Percentiles rank a stretch among this genome's conserved stretches.
phyloP scores from a whole-genome alignment of 2,113 vertebrate species.

The Apus apus region DNA sequence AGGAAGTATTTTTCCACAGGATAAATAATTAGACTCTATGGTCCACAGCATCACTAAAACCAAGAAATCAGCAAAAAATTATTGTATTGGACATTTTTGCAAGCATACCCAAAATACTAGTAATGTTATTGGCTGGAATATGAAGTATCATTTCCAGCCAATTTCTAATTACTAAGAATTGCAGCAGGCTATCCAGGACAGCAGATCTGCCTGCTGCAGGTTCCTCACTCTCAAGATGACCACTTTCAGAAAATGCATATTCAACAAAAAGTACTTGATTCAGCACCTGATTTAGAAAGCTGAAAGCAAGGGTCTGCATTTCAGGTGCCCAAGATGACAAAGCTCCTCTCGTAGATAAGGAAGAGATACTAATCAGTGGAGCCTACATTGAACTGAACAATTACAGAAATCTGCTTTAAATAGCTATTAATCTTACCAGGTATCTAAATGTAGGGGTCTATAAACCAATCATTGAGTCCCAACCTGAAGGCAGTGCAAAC shows the following conservation, averaged over 20 bases:
- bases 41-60: not conserved
- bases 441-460: not conserved
- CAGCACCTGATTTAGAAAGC: not conserved
- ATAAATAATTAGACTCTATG: not conserved
- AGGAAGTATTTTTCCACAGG: not conserved
- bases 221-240: not conserved
- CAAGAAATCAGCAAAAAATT: not conserved
- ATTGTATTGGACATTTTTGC: not conserved
- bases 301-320: not conserved
- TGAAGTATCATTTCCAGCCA: not conserved
- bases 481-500: not conserved
- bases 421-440: not conserved
- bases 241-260: not conserved
- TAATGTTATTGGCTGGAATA: conserved; percentile 15
- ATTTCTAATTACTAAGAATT: conserved; percentile 19
- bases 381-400: not conserved
- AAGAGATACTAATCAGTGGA: not conserved
- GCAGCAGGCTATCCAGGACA: not conserved
- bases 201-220: not conserved
- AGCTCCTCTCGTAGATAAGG: not conserved
- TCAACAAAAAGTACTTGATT: conserved; percentile 12
- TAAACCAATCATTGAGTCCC: not conserved
- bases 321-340: not conserved
- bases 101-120: conserved; percentile 2
- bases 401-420: not conserved